Conservation (phyloP, 2,797 vertebrate species). For the Kryptolebias ocellatus region DNA sequence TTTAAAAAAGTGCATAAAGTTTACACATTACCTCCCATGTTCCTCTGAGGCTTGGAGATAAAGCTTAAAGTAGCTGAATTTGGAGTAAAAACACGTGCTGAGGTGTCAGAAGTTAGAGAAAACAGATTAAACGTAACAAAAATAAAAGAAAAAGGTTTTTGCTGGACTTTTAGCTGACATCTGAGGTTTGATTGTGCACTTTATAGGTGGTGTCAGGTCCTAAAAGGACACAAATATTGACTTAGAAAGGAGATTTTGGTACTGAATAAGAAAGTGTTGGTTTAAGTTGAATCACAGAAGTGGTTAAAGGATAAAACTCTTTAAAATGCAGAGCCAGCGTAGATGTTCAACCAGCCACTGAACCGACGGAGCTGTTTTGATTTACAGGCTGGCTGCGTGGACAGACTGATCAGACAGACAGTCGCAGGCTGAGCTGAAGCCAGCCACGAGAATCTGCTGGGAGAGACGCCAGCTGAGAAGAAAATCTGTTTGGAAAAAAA, state of each 20-base stretch:
- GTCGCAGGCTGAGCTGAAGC: constrained; percentile 22
- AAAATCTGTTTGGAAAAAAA: constrained; percentile 40
- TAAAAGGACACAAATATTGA: no score
- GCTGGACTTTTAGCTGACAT: no score
- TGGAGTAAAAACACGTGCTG: no score
- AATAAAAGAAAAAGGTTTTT: no score
- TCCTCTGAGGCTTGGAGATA: no score
- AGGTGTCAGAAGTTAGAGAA: no score
- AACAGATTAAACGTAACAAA: no score
- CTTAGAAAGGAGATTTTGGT: background rate
- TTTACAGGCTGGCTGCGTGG: constrained; percentile 5
- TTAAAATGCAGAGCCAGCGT: no score
- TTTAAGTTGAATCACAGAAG: background rate
- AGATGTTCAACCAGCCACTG: background rate
- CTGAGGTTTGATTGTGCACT: background rate
- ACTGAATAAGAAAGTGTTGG: no score
- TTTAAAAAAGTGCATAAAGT: no score
- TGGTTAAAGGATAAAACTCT: no score
- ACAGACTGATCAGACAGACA: constrained; percentile 15
- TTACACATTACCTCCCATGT: background rate
- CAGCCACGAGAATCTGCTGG: constrained; percentile 31
- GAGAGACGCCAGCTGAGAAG: constrained; percentile 35
- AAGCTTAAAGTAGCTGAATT: no score
- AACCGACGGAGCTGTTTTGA: constrained; percentile 12
- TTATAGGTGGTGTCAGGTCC: background rate